Base-by-base conservation (phyloP, 2,888 invertebrate species). In the Leptinotarsa tumamoca region DNA sequence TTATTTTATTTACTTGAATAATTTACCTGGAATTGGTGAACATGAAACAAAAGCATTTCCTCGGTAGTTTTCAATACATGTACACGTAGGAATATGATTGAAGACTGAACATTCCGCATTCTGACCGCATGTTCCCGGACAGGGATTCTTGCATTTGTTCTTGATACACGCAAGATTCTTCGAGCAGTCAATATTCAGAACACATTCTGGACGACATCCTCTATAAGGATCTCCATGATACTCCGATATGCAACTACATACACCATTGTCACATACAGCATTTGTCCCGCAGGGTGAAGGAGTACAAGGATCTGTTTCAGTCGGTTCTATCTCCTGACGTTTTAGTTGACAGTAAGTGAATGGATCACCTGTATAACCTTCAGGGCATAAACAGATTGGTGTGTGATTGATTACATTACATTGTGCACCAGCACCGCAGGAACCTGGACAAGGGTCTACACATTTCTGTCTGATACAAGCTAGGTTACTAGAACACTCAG, bases 381-480 rank as follows among this genome's bases (percentile, higher is more conserved):
- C 91, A 58, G 90, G 87, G 84, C 95, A 88, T 43, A 90, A 90
- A 86, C 95, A 95, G 74, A 93, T 91, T 1, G 96, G 95, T 67
- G 92, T 91, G 86, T 96, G 94, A 86, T 94, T 94, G 18, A 94
- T 90, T 10, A 95, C 94, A 94, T 49, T 91, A 84, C 96, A 96
- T 68, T 92, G 88, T 3, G 96, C 94, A 80, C 91, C 91, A 23
- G 91, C 83, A 17, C 96, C 96, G 84, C 96, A 95, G 3, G 94
- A 92, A 66, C 95, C 95, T 7, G 92, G 90, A 84, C 95, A 96
- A 18, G 95, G 95, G 86, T 95, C 93, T 80, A 90, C 90, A 87
- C 95, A 96, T 87, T 93, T 94, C 87, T 93, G 92, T 82, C 91
- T 92, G 67, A 95, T 92, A 84, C 96, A 96, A 7, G 95, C 94